Evolutionary conservation across 2,113 vertebrate species (phyloP), one percentile per base, ranked within the genome.

Genomic region (Alexandromys fortis): DNA sequence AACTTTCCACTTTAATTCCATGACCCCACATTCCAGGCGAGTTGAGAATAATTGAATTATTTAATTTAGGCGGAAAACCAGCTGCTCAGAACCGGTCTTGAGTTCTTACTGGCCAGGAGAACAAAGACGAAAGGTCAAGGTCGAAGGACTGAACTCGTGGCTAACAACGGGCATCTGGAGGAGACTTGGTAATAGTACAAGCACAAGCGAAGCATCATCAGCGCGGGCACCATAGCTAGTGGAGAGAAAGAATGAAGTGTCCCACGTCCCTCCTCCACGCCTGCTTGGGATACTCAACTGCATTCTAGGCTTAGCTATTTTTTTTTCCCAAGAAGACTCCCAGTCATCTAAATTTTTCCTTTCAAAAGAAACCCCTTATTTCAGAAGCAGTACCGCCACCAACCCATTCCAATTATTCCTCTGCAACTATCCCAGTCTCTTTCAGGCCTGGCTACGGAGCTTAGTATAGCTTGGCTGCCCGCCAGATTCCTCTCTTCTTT

Each of bases 401-500:
- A 92, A 88, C 49, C 70, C 95, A 90, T 94, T 96, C 94, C 96
- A 98, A 96, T 95, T 92, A 94, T 92, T 68, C 92, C 81, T 42
- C 65, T 89, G 78, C 91, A 91, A 97, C 92, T 97, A 94, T 89
- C 88, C 77, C 82, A 55, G 93, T 97, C 87, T 82, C 92, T 97
- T 97, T 97, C 95, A 97, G 75, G 97, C 83, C 91, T 89, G 82
- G 91, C 95, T 97, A 95, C 94, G 76, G 88, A 97, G 92, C 92
- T 96, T 93, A 96, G 86, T 52, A 92, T 91, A 83, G 75, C 76
- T 96, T 97, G 97, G 97, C 96, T 49, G 93, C 91, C 17, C 0
- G 94, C 96, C 96, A 96, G 91, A 22, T 79, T 94, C 78, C 61
- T 92, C 95, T 96, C 94, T 96, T 96, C 93, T 98, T 97, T 96